Evolutionary conservation across 2,113 vertebrate species (phyloP).

Genomic region (Phoxinus phoxinus): DNA sequence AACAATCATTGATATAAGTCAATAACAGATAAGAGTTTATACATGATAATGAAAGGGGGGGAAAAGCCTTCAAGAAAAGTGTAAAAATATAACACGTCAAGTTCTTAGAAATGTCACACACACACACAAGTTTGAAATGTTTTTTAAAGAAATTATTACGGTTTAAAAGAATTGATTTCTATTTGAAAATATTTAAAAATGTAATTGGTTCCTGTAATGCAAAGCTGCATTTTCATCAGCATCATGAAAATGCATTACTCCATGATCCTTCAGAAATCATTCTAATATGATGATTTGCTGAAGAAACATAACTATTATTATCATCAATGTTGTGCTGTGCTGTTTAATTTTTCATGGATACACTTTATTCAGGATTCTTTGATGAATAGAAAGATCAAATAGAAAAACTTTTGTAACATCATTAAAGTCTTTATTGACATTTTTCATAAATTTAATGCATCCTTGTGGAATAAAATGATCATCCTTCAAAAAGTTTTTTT

Average conservation of each 20-base stretch:
- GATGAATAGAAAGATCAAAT: not conserved
- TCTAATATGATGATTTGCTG: not conserved
- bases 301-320: not conserved
- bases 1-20: no score
- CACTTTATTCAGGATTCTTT: not conserved
- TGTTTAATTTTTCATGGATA: no score
- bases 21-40: no score
- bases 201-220: no score
- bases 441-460: not conserved
- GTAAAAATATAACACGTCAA: not conserved
- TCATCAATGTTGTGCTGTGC: no score
- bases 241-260: no score
- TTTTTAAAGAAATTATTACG: no score
- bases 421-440: not conserved
- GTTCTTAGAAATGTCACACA: not conserved
- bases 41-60: no score
- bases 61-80: not conserved
- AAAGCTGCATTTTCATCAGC: no score
- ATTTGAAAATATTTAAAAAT: no score
- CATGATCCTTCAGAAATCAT: not conserved
- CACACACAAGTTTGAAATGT: no score
- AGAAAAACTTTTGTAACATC: not conserved
- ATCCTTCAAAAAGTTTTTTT: not conserved
- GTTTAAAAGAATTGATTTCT: no score
- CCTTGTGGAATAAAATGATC: not conserved